Base-by-base conservation (phyloP, 2,113 vertebrate genomes). In the Catharus minimus region DNA sequence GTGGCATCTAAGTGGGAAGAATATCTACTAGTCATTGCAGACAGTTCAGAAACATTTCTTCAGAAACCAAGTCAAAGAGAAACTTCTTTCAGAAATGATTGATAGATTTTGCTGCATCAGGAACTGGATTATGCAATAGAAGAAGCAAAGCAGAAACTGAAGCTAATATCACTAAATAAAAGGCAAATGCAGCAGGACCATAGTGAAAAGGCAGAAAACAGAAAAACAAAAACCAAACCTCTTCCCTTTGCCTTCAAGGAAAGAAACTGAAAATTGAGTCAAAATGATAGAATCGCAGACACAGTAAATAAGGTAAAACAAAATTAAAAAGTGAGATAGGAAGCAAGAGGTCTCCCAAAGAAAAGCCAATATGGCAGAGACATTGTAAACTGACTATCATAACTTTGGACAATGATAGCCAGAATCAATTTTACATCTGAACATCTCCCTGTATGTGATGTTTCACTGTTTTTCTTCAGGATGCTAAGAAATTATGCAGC, bases 1-100 rank as follows among this genome's bases (percentile, higher is more conserved):
- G 13, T 36, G 86, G 28, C 84, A 84, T 27, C 39, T 44, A 47
- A 81, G 43, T 44, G 46, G 50, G 80, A 90, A 90, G 41, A 81
- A 62, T 81, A 53, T 69, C 36, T 89, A 10, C 53, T 80, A 44
- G 65, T 67, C 67, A 68, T 76, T 92, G 88, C 41, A 90, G 39
- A 79, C 33, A 79, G 43, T 86, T 95, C 50, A 67, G 71, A 92
- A 81, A 33, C 10, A 52, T 46, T 90, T 93, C 61, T 91, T 88
- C 44, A 91, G 46, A 82, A 61, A 74, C 26, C 30, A 62, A 92
- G 75, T 82, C 46, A 90, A 95, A 92, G 56, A 94, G 80, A 95
- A 96, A 74, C 9, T 73, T 36, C 47, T 78, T 82, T 74, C 36
- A 76, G 41, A 61, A 84, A 90, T 20, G 43, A 73, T 36, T 71